Evolutionary conservation across 2,888 invertebrate genomes (phyloP).

Genomic region (Agriopis aurantiaria): DNA sequence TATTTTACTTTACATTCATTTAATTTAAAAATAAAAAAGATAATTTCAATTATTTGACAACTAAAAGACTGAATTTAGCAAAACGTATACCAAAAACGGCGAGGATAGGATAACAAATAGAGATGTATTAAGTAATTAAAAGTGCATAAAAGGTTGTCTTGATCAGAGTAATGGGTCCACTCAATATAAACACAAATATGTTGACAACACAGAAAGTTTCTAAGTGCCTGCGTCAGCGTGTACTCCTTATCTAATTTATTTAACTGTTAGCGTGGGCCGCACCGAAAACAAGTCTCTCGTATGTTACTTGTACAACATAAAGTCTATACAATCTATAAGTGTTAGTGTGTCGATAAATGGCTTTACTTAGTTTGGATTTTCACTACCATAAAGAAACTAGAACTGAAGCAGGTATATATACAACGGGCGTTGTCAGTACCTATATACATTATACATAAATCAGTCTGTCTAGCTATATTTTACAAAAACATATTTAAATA

Average conservation of each 20-base stretch:
- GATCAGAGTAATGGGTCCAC: conserved; percentile 58
- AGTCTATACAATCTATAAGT: conserved; percentile 22
- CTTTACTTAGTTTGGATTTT: background rate
- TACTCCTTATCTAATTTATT: conserved; percentile 79
- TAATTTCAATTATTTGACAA: too few species aligned
- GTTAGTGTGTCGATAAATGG: background rate
- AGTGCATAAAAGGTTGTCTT: conserved; percentile 35
- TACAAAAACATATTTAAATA: too few species aligned
- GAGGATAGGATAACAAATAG: background rate
- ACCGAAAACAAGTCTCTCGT: conserved; percentile 68
- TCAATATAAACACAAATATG: conserved; percentile 69
- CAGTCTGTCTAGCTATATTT: too few species aligned
- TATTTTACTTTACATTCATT: too few species aligned
- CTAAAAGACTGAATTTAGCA: too few species aligned
- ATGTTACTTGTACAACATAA: conserved; percentile 40
- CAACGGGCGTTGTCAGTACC: too few species aligned
- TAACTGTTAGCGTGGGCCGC: conserved; percentile 68
- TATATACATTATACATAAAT: too few species aligned
- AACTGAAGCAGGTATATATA: too few species aligned
- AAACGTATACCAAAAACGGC: too few species aligned
- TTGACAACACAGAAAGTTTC: conserved; percentile 73
- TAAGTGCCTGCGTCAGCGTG: conserved; percentile 70
- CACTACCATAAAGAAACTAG: too few species aligned
- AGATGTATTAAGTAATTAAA: conserved; percentile 21
- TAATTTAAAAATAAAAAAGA: too few species aligned